Percentiles rank a stretch among this genome's conserved stretches.
These are phyloP conservation scores for Alca torda DNA, from an alignment of 2,797 vertebrate genomes.

Conservation along the genomic window DNA sequence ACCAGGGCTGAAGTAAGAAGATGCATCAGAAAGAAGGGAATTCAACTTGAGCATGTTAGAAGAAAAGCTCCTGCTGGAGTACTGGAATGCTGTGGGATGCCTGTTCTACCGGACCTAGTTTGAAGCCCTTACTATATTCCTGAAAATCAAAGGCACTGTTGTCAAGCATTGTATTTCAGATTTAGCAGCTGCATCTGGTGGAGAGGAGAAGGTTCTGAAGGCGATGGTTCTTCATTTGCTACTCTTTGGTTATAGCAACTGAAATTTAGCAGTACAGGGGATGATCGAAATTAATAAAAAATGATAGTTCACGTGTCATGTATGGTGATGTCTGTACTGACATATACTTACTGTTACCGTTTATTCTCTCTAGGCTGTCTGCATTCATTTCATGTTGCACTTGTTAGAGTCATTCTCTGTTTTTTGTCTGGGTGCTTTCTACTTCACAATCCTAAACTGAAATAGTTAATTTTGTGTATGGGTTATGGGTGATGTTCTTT, in stretches of 20 bases:
- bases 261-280: background rate
- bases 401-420: background rate
- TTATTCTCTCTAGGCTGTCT: background rate
- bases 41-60: background rate
- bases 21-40: background rate
- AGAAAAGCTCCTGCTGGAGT: background rate
- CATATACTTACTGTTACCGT: background rate
- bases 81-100: background rate
- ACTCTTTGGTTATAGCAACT: background rate
- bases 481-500: background rate
- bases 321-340: background rate
- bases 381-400: fast-evolving
- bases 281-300: background rate
- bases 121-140: background rate
- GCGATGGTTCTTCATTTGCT: background rate
- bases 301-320: background rate
- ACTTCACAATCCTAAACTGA: background rate
- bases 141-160: background rate
- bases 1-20: background rate
- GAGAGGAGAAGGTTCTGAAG: background rate
- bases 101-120: background rate
- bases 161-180: background rate
- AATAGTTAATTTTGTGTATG: background rate
- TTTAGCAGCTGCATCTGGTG: background rate
- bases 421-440: background rate